phyloP scores from a whole-genome alignment of 2,797 vertebrate genomes.

The Ficedula albicollis region DNA sequence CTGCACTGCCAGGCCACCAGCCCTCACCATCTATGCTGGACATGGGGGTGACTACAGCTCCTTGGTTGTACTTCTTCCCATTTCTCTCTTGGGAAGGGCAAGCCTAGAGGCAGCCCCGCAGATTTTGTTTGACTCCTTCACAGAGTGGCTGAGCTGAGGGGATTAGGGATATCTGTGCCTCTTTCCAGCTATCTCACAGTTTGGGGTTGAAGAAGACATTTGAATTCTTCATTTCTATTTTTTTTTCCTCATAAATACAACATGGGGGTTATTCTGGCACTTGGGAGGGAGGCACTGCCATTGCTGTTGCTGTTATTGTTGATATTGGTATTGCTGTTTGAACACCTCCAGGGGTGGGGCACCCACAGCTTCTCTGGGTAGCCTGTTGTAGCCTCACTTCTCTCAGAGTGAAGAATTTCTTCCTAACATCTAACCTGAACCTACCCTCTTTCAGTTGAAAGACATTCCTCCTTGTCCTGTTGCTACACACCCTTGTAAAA shows the following conservation, averaged over 20 bases:
- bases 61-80: neutral
- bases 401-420: neutral
- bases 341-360: neutral
- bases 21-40: rapidly evolving
- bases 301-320: neutral
- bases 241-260: neutral
- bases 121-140: neutral
- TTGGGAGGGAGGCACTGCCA: neutral
- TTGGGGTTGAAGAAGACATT: neutral
- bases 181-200: neutral
- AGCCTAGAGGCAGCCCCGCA: neutral
- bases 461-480: neutral
- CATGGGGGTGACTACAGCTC: neutral
- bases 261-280: neutral
- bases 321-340: neutral
- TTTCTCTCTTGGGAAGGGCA: neutral
- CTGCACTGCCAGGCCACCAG: neutral
- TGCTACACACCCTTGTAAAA: neutral
- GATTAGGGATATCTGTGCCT: neutral
- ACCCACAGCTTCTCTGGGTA: neutral
- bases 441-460: neutral
- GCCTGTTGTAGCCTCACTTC: neutral
- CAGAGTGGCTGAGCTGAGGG: neutral
- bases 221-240: neutral
- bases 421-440: neutral